Conservation (phyloP, 2,797 vertebrate species). For the Aselliscus stoliczkanus region DNA sequence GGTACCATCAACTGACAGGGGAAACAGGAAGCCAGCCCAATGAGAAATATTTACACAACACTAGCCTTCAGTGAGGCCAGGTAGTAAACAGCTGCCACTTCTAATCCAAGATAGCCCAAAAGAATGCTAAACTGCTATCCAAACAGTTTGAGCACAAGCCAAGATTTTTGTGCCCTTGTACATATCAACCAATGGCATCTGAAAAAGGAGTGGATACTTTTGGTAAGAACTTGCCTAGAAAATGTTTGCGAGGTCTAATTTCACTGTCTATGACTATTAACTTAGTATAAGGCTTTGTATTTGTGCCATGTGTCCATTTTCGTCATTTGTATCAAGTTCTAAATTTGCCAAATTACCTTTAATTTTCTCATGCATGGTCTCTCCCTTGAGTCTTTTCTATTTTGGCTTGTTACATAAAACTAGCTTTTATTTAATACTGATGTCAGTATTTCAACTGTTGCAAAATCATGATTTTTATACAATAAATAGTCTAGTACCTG, state of each 20-base stretch:
- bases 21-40: not conserved
- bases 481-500: conserved; percentile 92
- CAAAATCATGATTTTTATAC: conserved; percentile 94
- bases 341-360: conserved; percentile 83
- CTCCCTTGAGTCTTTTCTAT: conserved; percentile 88
- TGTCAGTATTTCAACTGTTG: conserved; percentile 94
- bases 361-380: conserved; percentile 87
- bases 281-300: conserved; percentile 77
- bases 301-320: conserved; percentile 89
- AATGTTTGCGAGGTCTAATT: conserved; percentile 82
- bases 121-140: not conserved
- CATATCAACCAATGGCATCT: conserved; percentile 76
- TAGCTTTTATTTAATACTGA: conserved; percentile 90
- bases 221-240: conserved; percentile 84
- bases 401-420: conserved; percentile 91
- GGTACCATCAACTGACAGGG: not conserved
- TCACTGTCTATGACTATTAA: conserved; percentile 80
- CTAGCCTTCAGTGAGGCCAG: not conserved
- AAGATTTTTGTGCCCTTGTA: conserved; percentile 93
- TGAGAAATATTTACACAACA: not conserved
- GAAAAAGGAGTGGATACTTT: conserved; percentile 86
- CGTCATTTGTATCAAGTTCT: conserved; percentile 80
- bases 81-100: not conserved
- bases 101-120: not conserved
- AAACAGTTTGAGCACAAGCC: conserved; percentile 92